Percentiles rank a stretch among this genome's conserved stretches.
These are phyloP conservation scores for Chloroclystis v-ata DNA, from an alignment of 2,888 invertebrate genomes.

Conservation along the genomic window DNA sequence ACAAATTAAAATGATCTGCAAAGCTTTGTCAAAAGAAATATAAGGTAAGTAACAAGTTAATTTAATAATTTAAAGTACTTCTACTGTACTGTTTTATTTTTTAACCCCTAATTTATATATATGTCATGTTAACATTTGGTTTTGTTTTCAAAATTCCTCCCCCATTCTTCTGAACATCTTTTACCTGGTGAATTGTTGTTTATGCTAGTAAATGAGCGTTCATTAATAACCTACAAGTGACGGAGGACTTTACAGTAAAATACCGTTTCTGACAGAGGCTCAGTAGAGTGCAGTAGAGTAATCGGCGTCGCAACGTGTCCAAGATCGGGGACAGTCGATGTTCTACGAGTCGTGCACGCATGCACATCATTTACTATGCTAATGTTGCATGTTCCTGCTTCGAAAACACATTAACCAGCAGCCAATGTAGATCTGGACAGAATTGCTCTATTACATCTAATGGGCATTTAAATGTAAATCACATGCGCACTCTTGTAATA, in stretches of 20 bases:
- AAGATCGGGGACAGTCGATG: slow-evolving; percentile 23
- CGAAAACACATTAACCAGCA: slow-evolving; percentile 40
- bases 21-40: too few species aligned
- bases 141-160: too few species aligned
- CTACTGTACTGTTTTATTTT: too few species aligned
- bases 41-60: too few species aligned
- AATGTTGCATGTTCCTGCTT: slow-evolving; percentile 48
- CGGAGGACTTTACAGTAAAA: not conserved
- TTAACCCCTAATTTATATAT: too few species aligned
- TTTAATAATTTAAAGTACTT: too few species aligned
- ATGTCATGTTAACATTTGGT: too few species aligned
- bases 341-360: slow-evolving; percentile 24
- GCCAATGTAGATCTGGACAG: slow-evolving; percentile 39
- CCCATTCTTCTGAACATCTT: too few species aligned
- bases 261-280: not conserved
- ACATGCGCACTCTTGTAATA: slow-evolving; percentile 20
- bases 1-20: slow-evolving; percentile 9
- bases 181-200: too few species aligned
- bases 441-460: slow-evolving; percentile 45
- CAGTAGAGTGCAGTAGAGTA: slow-evolving; percentile 4
- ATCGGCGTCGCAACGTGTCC: slow-evolving; percentile 17
- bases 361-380: slow-evolving; percentile 49
- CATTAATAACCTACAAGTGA: not conserved
- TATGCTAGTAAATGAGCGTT: too few species aligned
- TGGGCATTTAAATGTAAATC: slow-evolving; percentile 28